Percentiles rank a stretch among this genome's conserved stretches.
phyloP scores from a whole-genome alignment of 2,888 invertebrate species.

The Saturnia pavonia region DNA sequence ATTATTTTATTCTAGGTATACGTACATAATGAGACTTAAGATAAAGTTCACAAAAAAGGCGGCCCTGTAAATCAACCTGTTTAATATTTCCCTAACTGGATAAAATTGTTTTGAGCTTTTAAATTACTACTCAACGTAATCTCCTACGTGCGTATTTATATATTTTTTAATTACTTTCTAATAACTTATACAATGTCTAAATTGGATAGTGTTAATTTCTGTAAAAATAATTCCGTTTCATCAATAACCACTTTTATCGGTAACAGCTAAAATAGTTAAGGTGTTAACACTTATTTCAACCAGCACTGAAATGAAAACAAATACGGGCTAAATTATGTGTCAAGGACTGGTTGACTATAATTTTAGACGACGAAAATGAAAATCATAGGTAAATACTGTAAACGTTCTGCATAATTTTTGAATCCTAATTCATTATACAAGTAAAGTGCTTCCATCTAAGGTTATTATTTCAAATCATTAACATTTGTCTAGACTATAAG shows the following conservation, averaged over 20 bases:
- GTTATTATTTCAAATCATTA: not conserved
- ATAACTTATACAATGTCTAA: not conserved
- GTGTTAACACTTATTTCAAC: too few species aligned
- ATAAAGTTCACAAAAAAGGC: too few species aligned
- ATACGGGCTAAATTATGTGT: not conserved
- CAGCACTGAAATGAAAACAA: not conserved
- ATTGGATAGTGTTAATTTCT: not conserved
- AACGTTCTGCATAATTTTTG: not conserved
- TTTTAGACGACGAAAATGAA: too few species aligned
- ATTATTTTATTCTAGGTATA: too few species aligned
- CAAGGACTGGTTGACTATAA: too few species aligned
- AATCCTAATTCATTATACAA: too few species aligned
- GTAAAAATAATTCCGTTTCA: not conserved
- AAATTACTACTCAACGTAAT: not conserved
- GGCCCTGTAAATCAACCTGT: too few species aligned
- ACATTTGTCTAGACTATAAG: not conserved
- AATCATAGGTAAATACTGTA: not conserved
- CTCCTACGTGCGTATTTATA: slow-evolving; percentile 43
- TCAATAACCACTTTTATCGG: too few species aligned
- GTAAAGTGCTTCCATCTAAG: not conserved
- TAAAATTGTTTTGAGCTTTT: not conserved
- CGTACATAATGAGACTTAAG: too few species aligned
- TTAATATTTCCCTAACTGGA: too few species aligned
- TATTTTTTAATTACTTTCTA: slow-evolving; percentile 28
- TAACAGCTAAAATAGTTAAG: too few species aligned